Evolutionary conservation across 2,888 invertebrate species (phyloP), one percentile per base, ranked within the genome.

Genomic region (Drosophila paracracens): DNA sequence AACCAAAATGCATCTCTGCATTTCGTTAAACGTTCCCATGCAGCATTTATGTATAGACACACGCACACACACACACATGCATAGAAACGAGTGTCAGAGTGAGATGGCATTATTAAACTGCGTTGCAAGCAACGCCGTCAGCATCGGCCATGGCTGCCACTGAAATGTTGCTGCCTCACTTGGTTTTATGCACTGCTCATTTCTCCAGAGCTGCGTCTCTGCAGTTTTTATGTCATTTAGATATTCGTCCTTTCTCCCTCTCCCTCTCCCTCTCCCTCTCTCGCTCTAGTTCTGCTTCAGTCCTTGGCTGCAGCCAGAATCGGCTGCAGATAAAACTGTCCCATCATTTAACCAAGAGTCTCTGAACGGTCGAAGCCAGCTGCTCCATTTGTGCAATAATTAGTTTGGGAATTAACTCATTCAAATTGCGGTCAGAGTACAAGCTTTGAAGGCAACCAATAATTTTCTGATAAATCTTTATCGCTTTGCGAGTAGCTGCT

Each of bases 81-180:
- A 31, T 43, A 4, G 1, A 6, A 5, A 33, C 16, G 52, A 16
- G 38, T 35, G n/a, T 10, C 61, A 54, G 69, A 79, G 66, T 10
- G 74, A 59, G 82, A 79, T 36, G 40, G 59, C 77, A 36, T 43
- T 64, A 81, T 4, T 11, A 10, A 77, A 64, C 66, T 72, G 78
- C 72, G 52, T 33, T 27, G 43, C 59, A 36, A 29, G 31, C 60
- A 25, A n/a, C 29, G 29, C 35, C 57, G 51, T 13, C 27, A 40
- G 25, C 48, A 31, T 16, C 38, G 29, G 18, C 72, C 33, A 53
- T 36, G 25, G 50, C 53, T 62, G 61, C 36, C 54, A 25, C 33
- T 48, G 50, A 29, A 31, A 10, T 61, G 63, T 60, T 84, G 79
- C 79, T 79, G 86, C 69, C 80, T 85, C 82, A 67, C 74, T 83